phyloP scores from a whole-genome alignment of 2,113 vertebrate species.

The Muntiacus muntjak region DNA sequence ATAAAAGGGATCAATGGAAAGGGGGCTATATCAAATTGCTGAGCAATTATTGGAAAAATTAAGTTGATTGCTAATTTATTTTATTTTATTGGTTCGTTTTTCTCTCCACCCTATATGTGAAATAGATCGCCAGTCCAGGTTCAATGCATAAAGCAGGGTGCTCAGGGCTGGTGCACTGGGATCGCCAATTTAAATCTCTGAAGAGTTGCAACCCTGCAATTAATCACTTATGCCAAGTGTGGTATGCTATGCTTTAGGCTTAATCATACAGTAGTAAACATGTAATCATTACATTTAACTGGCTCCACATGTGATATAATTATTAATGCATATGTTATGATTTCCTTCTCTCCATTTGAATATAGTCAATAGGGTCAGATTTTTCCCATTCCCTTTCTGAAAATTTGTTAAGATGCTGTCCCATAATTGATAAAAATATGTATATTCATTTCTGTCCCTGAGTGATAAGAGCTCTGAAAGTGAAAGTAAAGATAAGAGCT shows the following conservation, averaged over 20 bases:
- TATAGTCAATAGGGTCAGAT: neutral
- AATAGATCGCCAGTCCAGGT: neutral
- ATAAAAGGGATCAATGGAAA: neutral
- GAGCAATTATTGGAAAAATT: neutral
- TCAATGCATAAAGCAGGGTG: neutral
- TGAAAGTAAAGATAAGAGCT: neutral
- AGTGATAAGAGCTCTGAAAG: neutral
- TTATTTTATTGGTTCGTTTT: neutral
- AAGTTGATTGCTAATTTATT: neutral
- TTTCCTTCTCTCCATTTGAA: neutral
- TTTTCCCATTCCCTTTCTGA: neutral
- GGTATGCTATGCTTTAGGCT: neutral
- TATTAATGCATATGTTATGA: neutral
- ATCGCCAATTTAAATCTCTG: neutral
- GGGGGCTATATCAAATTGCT: neutral
- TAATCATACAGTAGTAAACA: neutral
- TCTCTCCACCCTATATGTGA: neutral
- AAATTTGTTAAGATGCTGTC: neutral
- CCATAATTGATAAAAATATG: neutral
- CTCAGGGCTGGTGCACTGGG: neutral
- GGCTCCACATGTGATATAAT: neutral
- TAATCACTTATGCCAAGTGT: neutral
- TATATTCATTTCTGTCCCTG: neutral
- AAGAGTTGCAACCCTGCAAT: neutral
- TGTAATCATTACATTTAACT: neutral